A percentile compares a stretch with the other conserved stretches of the same genome.
phyloP scores from a whole-genome alignment of 2,113 vertebrate species.

The Trogon surrucura region DNA sequence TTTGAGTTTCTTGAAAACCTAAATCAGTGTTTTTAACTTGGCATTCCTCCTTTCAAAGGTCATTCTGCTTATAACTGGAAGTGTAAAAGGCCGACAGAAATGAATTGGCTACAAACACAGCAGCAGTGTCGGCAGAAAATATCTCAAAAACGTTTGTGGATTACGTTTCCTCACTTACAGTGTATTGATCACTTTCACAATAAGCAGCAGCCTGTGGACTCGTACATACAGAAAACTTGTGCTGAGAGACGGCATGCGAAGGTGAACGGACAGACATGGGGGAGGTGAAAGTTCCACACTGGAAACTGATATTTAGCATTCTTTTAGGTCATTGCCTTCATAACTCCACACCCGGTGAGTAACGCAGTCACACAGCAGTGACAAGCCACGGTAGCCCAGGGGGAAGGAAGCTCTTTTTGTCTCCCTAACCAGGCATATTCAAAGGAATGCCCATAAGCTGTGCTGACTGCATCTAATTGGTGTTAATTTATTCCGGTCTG shows the following conservation, averaged over 20 bases:
- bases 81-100: not conserved
- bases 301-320: not conserved
- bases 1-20: not conserved
- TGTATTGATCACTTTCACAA: not conserved
- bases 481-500: not conserved
- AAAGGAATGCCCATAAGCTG: not conserved
- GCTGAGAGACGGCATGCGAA: not conserved
- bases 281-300: not conserved
- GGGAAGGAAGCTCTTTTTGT: not conserved
- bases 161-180: not conserved
- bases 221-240: not conserved
- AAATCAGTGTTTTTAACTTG: not conserved
- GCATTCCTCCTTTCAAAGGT: not conserved
- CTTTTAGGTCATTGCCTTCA: not conserved
- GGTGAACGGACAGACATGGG: not conserved
- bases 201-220: not conserved
- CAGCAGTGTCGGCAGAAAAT: not conserved
- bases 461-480: not conserved
- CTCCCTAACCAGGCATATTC: not conserved
- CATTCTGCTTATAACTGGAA: not conserved
- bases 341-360: not conserved
- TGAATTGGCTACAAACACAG: not conserved
- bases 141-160: not conserved
- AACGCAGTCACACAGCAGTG: not conserved
- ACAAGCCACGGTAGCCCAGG: not conserved